phyloP scores from a whole-genome alignment of 2,797 vertebrate genomes.

The Meda fulgida region DNA sequence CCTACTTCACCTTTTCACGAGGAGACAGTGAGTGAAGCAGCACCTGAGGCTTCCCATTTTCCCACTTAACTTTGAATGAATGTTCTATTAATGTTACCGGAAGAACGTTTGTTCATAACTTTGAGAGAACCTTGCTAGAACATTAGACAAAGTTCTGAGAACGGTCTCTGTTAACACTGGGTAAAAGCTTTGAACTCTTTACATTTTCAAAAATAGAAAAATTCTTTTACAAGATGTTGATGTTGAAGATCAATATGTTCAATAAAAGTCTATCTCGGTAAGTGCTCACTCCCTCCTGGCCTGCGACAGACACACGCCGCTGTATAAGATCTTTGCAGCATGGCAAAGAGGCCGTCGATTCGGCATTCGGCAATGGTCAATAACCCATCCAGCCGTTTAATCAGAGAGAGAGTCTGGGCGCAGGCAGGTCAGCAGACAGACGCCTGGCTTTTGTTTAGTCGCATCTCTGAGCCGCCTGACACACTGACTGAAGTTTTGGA shows the following conservation, averaged over 20 bases:
- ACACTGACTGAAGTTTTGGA: constrained; percentile 60
- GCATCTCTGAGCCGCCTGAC: constrained; percentile 52
- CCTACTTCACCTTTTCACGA: too few relatives aligned
- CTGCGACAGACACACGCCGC: background rate
- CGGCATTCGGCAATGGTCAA: constrained; percentile 55
- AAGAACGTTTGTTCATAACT: background rate
- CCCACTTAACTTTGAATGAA: background rate
- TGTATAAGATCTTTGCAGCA: constrained; percentile 14
- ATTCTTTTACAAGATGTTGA: background rate
- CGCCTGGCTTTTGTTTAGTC: constrained; percentile 56
- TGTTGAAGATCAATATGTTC: constrained; percentile 18
- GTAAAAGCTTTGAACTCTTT: background rate
- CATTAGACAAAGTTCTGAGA: background rate
- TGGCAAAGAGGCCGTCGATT: constrained; percentile 31
- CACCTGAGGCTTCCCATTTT: too few relatives aligned
- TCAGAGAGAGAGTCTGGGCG: constrained; percentile 48
- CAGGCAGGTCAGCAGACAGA: constrained; percentile 39
- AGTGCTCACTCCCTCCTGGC: constrained; percentile 1
- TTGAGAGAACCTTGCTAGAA: background rate
- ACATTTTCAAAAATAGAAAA: background rate
- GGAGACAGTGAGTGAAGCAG: too few relatives aligned
- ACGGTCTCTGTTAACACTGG: background rate
- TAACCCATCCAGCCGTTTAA: constrained; percentile 60
- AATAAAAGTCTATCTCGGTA: constrained; percentile 15
- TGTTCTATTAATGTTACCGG: background rate